Conservation (phyloP, 2,888 invertebrate species). For the Cephus pulcher region DNA sequence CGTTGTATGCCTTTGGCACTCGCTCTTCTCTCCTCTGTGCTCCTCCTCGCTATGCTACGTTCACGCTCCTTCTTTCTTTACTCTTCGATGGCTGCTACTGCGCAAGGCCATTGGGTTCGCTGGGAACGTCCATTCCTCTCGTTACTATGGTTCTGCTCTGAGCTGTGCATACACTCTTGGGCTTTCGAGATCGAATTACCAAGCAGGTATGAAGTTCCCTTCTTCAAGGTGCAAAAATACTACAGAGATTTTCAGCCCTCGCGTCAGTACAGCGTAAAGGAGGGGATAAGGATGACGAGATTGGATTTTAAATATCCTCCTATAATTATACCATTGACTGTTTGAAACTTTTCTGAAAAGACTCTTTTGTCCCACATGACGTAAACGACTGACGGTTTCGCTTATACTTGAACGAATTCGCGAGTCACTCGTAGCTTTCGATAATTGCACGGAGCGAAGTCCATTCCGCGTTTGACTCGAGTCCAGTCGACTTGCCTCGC, state of each 20-base stretch:
- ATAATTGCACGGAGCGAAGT: conserved; percentile 6
- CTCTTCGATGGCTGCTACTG: not conserved
- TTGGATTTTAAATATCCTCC: not conserved
- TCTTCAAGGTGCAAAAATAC: not conserved
- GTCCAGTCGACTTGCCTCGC: conserved; percentile 8
- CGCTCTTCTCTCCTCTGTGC: not conserved
- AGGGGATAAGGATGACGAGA: not conserved
- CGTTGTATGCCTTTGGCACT: not conserved
- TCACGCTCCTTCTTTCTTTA: not conserved
- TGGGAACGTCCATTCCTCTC: not conserved
- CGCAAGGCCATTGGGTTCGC: conserved; percentile 6
- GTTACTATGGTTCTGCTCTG: not conserved
- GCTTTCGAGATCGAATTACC: conserved; percentile 6
- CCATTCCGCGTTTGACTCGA: conserved; percentile 8
- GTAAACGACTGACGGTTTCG: not conserved
- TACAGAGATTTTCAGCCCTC: not conserved
- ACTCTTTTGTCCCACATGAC: not conserved
- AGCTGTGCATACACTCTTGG: not conserved
- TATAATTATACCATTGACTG: not conserved
- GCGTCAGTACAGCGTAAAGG: not conserved
- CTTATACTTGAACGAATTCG: not conserved
- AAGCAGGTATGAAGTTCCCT: not conserved
- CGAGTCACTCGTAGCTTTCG: conserved; percentile 1
- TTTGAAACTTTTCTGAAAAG: not conserved
- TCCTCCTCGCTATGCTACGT: not conserved